phyloP scores from a whole-genome alignment of 2,888 invertebrate genomes.

The Agrotis ipsilon region DNA sequence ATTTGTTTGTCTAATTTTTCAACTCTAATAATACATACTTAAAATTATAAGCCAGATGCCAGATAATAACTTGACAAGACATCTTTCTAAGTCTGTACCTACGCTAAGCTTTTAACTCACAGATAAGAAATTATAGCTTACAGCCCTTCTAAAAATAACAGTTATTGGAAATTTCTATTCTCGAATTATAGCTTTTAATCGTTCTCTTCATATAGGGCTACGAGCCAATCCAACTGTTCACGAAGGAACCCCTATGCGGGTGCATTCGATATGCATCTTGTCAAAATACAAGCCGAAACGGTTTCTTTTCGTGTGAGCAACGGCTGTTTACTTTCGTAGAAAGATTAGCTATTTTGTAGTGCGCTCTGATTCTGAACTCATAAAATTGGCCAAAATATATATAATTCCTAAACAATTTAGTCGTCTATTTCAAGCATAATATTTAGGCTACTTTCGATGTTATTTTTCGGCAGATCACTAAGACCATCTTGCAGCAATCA shows the following conservation, averaged over 20 bases:
- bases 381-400: no score
- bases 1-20: neutral
- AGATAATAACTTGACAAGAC: neutral
- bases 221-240: no score
- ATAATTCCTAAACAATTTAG: neutral
- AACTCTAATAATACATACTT: neutral
- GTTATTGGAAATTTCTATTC: neutral
- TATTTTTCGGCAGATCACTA: neutral
- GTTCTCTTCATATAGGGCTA: no score
- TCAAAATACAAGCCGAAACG: neutral
- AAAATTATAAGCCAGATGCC: neutral
- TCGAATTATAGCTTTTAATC: no score
- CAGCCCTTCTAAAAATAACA: no score
- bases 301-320: neutral
- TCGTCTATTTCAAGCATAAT: neutral
- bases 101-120: neutral
- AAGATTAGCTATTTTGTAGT: neutral
- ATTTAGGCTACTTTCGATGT: neutral
- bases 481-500: no score
- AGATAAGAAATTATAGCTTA: neutral
- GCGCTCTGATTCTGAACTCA: no score
- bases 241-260: constrained; percentile 2
- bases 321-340: neutral
- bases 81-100: neutral
- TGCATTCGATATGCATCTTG: neutral